These are phyloP conservation scores for Ctenodactylus gundi DNA, from an alignment of 2,113 vertebrate species.

Conservation along the genomic window DNA sequence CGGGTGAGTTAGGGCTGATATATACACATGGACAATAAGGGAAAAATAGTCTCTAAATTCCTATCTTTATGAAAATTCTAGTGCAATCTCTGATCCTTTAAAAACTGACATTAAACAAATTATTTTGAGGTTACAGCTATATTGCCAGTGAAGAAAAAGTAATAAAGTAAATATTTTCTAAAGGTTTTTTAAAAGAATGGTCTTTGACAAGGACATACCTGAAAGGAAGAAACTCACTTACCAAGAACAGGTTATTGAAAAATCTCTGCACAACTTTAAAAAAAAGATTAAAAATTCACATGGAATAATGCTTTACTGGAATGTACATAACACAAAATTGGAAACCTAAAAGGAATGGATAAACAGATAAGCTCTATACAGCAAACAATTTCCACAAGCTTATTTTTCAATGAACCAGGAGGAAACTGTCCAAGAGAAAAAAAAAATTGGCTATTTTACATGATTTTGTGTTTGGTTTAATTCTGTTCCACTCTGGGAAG, in stretches of 20 bases:
- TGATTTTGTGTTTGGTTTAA: background rate
- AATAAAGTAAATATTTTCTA: slow-evolving; percentile 68
- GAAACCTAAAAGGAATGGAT: slow-evolving; percentile 36
- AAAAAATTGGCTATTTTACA: background rate
- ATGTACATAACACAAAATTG: slow-evolving; percentile 27
- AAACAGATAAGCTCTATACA: slow-evolving; percentile 29
- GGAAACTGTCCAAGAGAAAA: slow-evolving; percentile 15
- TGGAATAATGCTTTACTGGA: slow-evolving; percentile 45
- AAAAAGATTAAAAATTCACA: slow-evolving; percentile 62
- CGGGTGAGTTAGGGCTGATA: slow-evolving; percentile 15
- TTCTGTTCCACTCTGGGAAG: background rate
- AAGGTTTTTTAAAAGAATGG: slow-evolving; percentile 63
- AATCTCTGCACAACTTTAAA: slow-evolving; percentile 54
- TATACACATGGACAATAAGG: background rate
- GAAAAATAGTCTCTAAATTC: slow-evolving; percentile 33
- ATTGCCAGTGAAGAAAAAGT: slow-evolving; percentile 65
- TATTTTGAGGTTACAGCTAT: slow-evolving; percentile 70
- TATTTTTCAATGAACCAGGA: background rate
- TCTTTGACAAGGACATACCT: slow-evolving; percentile 59
- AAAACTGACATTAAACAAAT: slow-evolving; percentile 71
- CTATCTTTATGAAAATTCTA: slow-evolving; percentile 69
- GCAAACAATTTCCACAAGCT: slow-evolving; percentile 2
- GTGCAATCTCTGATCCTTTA: slow-evolving; percentile 66
- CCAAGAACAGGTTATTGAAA: slow-evolving; percentile 73
- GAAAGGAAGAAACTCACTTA: slow-evolving; percentile 63